These are phyloP conservation scores for Choreutis nemorana DNA, from an alignment of 2,888 invertebrate species.

Conservation along the genomic window DNA sequence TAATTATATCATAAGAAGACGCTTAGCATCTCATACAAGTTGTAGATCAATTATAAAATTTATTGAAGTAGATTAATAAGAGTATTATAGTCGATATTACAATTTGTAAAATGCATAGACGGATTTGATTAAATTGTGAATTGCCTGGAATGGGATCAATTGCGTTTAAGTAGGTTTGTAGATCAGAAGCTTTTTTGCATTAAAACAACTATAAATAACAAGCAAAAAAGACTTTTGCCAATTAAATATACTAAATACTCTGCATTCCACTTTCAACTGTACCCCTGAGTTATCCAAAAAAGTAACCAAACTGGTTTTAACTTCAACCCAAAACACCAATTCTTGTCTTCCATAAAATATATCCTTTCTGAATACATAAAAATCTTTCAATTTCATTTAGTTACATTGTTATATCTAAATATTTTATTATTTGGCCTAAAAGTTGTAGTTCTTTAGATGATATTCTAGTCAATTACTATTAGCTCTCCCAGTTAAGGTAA, in stretches of 20 bases:
- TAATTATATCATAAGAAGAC: not conserved
- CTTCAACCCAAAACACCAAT: too few relatives aligned
- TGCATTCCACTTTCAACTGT: too few relatives aligned
- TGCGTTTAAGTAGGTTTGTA: conserved; percentile 48
- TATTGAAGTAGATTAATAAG: not conserved
- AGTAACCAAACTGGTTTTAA: too few relatives aligned
- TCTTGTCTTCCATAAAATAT: conserved; percentile 9
- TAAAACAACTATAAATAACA: conserved; percentile 6
- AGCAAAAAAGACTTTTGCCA: not conserved
- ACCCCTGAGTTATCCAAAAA: too few relatives aligned
- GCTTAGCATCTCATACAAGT: conserved; percentile 1
- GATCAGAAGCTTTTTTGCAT: conserved; percentile 21
- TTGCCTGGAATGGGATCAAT: conserved; percentile 64
- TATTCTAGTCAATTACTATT: conserved; percentile 1
- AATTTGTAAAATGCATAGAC: conserved; percentile 5
- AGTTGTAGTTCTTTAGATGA: conserved; percentile 3
- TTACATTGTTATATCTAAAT: too few relatives aligned
- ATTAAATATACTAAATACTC: too few relatives aligned
- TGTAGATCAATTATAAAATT: conserved; percentile 9
- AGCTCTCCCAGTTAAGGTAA: conserved; percentile 5
- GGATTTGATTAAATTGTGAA: conserved; percentile 26
- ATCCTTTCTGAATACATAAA: too few relatives aligned
- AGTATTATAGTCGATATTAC: not conserved
- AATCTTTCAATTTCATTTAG: too few relatives aligned
- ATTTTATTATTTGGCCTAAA: conserved; percentile 2